Base-by-base conservation (phyloP, 1,140 invertebrate species). In the Orchestia grillus region DNA sequence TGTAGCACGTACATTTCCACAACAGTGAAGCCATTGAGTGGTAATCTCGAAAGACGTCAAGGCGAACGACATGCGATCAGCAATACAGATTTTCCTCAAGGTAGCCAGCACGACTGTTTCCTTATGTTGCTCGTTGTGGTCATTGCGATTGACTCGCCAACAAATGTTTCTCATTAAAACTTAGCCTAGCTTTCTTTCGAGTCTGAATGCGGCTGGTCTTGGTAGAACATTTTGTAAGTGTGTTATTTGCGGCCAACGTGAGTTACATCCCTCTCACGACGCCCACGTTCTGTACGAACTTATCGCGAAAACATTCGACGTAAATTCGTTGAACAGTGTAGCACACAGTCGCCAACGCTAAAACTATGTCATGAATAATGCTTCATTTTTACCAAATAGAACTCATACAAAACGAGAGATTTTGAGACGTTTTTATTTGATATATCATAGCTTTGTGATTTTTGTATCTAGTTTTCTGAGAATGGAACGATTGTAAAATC, bases 101-200 rank as follows among this genome's bases (percentile, higher is more conserved):
- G 92, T 94, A 94, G 43, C 41, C 43, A 16, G 40, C 41, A 94
- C 36, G 92, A 28, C 44, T 94, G 43, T 19, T 94, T 40, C 92
- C 47, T 45, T 94, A n/a, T 47, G 43, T 45, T 44, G 44, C 40
- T 94, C 44, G 62, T 45, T 94, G 92, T 40, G 92, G 92, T 94
- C 92, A 47, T 94, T 94, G 43, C 44, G 43, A 94, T 44, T 94
- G 44, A 94, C 92, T 94, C 92, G 23, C 36, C 43, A 94, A 94
- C 44, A 94, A 94, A 94, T 94, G 92, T 44, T 44, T 47, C 41
- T 47, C 44, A 94, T 94, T 94, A 94, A 94, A 94, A 94, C 43
- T 94, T 94, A n/a, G 36, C 40, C 44, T 45, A 44, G 92, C 88
- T 41, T 41, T 90, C 88, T 41, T 90, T 90, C 41, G 41, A 42